Base-by-base conservation (phyloP, 2,888 invertebrate genomes). In the Lasius platythorax region DNA sequence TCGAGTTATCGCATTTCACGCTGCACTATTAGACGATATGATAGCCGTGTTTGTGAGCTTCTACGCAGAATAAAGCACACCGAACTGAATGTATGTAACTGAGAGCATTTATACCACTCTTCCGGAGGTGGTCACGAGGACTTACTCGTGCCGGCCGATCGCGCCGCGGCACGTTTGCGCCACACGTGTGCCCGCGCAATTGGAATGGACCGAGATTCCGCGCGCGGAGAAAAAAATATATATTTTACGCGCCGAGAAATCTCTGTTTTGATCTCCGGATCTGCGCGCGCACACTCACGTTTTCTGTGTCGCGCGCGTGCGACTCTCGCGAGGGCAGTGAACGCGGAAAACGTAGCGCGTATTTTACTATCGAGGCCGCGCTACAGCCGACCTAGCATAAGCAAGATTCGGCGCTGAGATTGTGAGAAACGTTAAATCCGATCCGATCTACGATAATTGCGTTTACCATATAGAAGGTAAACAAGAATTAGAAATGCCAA, bases 91-190 rank as follows among this genome's bases (percentile, higher is more conserved):
- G 72, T 46, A 63, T 8, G 8, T n/a, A 53, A 53, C n/a, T 46
- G 4, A 46, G 50, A 6, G 6, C 37, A 5, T 37, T 37, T 37
- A 46, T 50, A 28, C 43, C 73, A 58, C 75, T 23, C 76, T 72
- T 73, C 72, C 58, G 58, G 40, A 61, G 64, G n/a, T 33, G n/a
- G 82, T 85, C 85, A 86, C 85, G 87, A 87, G 85, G 87, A 87
- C 72, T 74, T 61, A 83, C 82, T 18, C 87, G 79, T 87, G 84
- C 84, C 43, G 30, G 43, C 11, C 73, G 40, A 73, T 56, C 40
- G 76, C 58, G 70, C 56, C 73, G 30, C 23, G 23, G 85, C 85
- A 83, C 84, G 85, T 85, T 83, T 73, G 72, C 78, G 83, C 58
- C 83, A 68, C 85, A 83, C 85, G 85, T 85, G 85, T 72, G 50